Evolutionary conservation across 1,140 invertebrate genomes (phyloP), one percentile per base, ranked within the genome.

Genomic region (Eumaeus atala): DNA sequence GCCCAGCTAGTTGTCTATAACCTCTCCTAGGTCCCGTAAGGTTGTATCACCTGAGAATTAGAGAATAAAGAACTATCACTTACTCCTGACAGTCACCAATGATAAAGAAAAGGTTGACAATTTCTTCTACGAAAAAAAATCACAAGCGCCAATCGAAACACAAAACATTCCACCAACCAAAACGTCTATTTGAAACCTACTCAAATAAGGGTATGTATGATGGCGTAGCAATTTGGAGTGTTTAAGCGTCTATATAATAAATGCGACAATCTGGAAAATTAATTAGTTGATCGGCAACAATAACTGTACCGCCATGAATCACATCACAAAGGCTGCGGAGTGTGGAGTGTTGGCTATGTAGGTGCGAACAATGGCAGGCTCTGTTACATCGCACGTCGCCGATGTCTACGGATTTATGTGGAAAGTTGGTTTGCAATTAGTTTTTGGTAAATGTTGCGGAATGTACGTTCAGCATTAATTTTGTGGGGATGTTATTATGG

Each of bases 371-470:
- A 79, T 72, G 62, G 67, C 57, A 52, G 52, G 48, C 51, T 51
- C 37, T 52, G 34, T 61, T 64, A 70, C 62, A 60, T 64, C 50
- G 38, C 58, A 38, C 59, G n/a, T n/a, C 56, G 64, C 58, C 63
- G 70, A 56, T 63, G 54, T 48, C 28, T 51, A 47, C 48, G 53
- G 76, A 79, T 79, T 82, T 82, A 82, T 76, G 77, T 48, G 51
- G 56, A 66, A 77, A 81, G 72, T 78, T 78, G 68, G 60, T 69
- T 66, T 74, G 67, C 74, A 75, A 81, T 81, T 81, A 77, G 69
- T 72, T 80, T 72, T 71, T 57, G 58, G 51, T 67, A 58, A 65
- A 70, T 40, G 61, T 48, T 51, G 58, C 58, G 52, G 57, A 37
- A 36, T 57, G 51, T 47, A 51, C 47, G 51, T 54, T 53, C 50